Evolutionary conservation across 2,797 vertebrate genomes (phyloP), one percentile per base, ranked within the genome.

Genomic region (Diceros bicornis): DNA sequence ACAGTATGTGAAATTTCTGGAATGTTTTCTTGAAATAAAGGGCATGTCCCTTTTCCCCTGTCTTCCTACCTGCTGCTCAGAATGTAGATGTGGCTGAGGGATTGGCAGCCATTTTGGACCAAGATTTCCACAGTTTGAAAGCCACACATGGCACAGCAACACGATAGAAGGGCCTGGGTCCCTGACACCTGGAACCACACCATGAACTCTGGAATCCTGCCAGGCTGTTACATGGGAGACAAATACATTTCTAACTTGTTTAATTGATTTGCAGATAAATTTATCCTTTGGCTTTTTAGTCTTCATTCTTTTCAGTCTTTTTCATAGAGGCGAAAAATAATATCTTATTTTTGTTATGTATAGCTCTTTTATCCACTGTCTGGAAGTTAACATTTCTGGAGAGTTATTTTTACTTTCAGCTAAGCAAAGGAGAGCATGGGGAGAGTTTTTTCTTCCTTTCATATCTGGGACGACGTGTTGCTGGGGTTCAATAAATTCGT

Each of bases 361-460:
- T 64, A 88, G 12, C 12, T 97, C 47, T 87, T 25, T 91, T 64
- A 20, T 34, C 52, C n/a, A 69, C 32, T 81, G 55, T 64, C 23
- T 77, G 7, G 14, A 47, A 64, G 69, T 57, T 27, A 87, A 82
- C 32, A 82, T 83, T 91, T 95, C 55, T 71, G 44, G 37, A 69
- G 32, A 81, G 25, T 87, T 91, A 77, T 47, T 82, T 4, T 11
- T 83, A 64, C 34, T 91, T 93, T 97, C 71, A 83, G 21, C 62
- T 72, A 78, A 77, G 82, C 69, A 78, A 87, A 95, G 32, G 37
- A 50, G 44, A n/a, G 50, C 9, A n/a, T 16, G 16, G 7, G 10
- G 8, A 64, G 37, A 57, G 18, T 44, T 52, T n/a, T 91, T 50
- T 12, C 47, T 78, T 72, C 44, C 57, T 91, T 94, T 91, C 64